These are phyloP conservation scores for Lonchura striata DNA, from an alignment of 2,113 vertebrate genomes.

Conservation along the genomic window DNA sequence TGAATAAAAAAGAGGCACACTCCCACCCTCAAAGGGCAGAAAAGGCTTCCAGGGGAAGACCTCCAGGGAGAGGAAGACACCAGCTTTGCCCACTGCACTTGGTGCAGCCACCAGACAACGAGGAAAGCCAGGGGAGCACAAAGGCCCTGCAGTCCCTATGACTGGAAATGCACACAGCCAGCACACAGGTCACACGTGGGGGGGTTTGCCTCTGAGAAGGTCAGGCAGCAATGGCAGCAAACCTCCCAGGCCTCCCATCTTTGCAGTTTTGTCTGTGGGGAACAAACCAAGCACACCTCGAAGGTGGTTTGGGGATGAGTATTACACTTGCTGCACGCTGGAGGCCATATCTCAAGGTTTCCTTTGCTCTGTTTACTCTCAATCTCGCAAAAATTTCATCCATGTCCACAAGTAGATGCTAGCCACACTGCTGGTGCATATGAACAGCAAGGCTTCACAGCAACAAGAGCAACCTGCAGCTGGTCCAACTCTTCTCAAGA, in stretches of 20 bases:
- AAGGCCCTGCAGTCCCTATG: background rate
- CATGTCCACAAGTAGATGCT: background rate
- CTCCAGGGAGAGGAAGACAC: background rate
- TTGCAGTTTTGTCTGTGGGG: background rate
- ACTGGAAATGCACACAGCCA: rapidly evolving
- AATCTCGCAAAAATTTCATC: background rate
- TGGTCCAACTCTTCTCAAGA: background rate
- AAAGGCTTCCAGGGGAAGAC: background rate
- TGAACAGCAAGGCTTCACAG: background rate
- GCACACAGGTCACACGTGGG: rapidly evolving
- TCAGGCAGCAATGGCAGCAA: background rate
- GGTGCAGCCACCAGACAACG: rapidly evolving
- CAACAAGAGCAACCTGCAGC: background rate
- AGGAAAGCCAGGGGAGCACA: background rate
- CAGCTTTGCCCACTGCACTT: background rate
- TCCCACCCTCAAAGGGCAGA: background rate
- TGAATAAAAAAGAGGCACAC: background rate
- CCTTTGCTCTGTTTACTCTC: background rate
- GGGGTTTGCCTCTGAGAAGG: background rate
- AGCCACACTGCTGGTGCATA: background rate
- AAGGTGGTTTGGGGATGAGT: background rate
- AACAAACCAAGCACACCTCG: background rate
- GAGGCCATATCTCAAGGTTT: background rate
- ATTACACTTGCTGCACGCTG: rapidly evolving
- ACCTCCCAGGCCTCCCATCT: background rate